These are phyloP conservation scores for Meliscaeva auricollis DNA, from an alignment of 2,888 invertebrate species.

Conservation along the genomic window DNA sequence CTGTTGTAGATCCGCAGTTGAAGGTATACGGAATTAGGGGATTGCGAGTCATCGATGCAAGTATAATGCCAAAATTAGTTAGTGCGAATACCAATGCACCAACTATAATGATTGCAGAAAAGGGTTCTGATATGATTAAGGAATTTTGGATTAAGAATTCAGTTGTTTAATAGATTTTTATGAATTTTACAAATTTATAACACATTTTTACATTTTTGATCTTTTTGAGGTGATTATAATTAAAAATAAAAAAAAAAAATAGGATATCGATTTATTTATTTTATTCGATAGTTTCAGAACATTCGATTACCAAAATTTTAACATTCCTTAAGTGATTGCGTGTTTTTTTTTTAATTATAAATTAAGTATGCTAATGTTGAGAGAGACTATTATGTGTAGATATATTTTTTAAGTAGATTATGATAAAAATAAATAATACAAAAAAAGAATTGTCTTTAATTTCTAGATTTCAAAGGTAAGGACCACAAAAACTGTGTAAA, in stretches of 20 bases:
- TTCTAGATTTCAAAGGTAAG: too few relatives aligned
- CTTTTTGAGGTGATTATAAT: background rate
- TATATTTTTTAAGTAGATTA: background rate
- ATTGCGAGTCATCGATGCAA: constrained; percentile 92
- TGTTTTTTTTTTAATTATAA: constrained; percentile 35
- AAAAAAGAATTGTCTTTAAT: background rate
- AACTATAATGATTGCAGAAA: constrained; percentile 95
- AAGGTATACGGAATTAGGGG: constrained; percentile 92
- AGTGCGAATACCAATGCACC: constrained; percentile 95
- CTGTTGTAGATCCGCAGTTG: constrained; percentile 92
- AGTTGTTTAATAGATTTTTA: constrained; percentile 78
- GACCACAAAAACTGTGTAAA: too few relatives aligned
- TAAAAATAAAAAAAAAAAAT: too few relatives aligned
- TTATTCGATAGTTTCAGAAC: background rate
- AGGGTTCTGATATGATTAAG: constrained; percentile 94
- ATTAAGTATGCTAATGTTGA: constrained; percentile 33
- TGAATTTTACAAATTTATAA: background rate
- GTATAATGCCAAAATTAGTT: constrained; percentile 93
- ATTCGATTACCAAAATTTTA: constrained; percentile 8
- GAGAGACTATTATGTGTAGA: constrained; percentile 41
- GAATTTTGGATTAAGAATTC: constrained; percentile 90
- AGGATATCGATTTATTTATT: background rate
- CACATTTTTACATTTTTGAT: background rate
- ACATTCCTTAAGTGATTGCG: constrained; percentile 54
- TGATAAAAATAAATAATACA: background rate